These are phyloP conservation scores for Lasioglossum figueresi DNA, from an alignment of 2,888 invertebrate genomes.

Conservation along the genomic window DNA sequence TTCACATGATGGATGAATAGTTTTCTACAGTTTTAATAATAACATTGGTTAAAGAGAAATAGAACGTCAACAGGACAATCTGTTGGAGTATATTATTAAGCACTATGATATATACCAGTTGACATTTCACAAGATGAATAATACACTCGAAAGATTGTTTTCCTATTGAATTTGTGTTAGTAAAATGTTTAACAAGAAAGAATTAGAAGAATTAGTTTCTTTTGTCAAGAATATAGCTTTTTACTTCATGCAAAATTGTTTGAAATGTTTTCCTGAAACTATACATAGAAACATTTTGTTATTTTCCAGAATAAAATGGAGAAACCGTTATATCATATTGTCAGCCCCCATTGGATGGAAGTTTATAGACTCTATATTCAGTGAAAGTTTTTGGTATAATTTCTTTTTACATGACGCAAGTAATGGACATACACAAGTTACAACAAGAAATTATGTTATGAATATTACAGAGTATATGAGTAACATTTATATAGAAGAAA, in stretches of 20 bases:
- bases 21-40: not conserved
- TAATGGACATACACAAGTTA: conserved; percentile 47
- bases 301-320: conserved; percentile 67
- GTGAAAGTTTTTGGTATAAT: conserved; percentile 45
- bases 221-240: not conserved
- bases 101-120: conserved; percentile 19
- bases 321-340: conserved; percentile 37
- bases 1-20: not conserved
- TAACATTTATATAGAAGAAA: conserved; percentile 62
- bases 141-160: not conserved
- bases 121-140: conserved; percentile 12
- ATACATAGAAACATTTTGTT: conserved; percentile 25
- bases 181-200: not conserved
- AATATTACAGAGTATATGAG: conserved; percentile 58
- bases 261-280: not conserved
- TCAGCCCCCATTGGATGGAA: conserved; percentile 40
- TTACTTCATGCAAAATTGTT: not conserved
- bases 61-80: not conserved
- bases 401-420: conserved; percentile 27
- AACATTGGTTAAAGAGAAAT: not conserved
- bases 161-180: not conserved
- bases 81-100: conserved; percentile 9
- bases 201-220: not conserved
- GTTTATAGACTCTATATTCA: conserved; percentile 45
- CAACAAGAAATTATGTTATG: conserved; percentile 73